Evolutionary conservation across 2,113 vertebrate genomes (phyloP).

Genomic region (Saiga tatarica): DNA sequence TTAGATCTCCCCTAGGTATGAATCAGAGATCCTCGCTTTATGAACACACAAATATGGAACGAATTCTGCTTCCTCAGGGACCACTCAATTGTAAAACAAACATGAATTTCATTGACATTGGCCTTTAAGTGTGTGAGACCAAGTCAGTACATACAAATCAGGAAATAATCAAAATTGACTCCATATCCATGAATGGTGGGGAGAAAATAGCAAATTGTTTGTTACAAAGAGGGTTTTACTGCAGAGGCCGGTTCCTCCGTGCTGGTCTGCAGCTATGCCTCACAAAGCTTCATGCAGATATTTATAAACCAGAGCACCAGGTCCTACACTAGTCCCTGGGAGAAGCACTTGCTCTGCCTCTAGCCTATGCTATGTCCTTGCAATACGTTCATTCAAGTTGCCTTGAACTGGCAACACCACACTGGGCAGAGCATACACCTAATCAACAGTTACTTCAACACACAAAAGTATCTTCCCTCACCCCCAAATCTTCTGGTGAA

Average conservation of each 20-base stretch:
- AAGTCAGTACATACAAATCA: background rate
- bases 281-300: rapidly evolving
- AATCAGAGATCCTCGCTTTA: conserved; percentile 25
- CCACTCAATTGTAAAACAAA: conserved; percentile 17
- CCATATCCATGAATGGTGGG: background rate
- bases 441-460: background rate
- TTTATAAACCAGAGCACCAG: background rate
- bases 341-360: background rate
- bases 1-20: conserved; percentile 22
- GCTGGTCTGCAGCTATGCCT: no score
- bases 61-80: conserved; percentile 48
- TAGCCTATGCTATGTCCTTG: background rate
- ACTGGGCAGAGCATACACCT: background rate
- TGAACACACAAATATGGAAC: background rate
- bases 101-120: background rate
- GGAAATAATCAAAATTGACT: background rate
- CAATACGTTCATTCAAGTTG: background rate
- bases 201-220: background rate
- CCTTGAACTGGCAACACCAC: background rate
- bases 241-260: background rate
- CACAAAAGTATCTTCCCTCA: background rate
- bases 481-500: background rate
- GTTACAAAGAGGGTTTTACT: background rate
- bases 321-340: background rate
- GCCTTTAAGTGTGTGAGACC: conserved; percentile 15